phyloP scores from a whole-genome alignment of 2,797 vertebrate genomes.

The Percopsis omiscomaycus region DNA sequence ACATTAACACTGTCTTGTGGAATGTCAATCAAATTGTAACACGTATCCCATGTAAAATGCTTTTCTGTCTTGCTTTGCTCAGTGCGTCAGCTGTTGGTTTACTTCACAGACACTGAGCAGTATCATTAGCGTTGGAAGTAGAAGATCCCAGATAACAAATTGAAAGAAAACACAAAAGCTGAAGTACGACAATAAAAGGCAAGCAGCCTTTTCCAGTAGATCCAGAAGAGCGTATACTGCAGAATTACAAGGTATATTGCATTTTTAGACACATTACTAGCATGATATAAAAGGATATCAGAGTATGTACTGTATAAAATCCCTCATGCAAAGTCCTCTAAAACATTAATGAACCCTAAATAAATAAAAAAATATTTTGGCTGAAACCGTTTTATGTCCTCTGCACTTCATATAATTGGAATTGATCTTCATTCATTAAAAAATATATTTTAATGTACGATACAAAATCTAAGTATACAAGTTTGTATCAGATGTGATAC shows the following conservation, averaged over 20 bases:
- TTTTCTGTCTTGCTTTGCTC: background rate
- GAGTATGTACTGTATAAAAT: conserved; percentile 58
- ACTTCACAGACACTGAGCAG: background rate
- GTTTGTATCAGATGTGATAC: conserved; percentile 1
- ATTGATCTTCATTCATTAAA: conserved; percentile 46
- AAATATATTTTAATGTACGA: conserved; percentile 27
- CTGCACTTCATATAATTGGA: conserved; percentile 28
- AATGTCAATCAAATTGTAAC: conserved; percentile 11
- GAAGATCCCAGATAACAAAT: conserved; percentile 1
- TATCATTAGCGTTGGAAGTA: conserved; percentile 10
- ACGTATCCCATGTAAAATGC: background rate
- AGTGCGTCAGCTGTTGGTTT: background rate
- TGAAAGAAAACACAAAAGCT: no score
- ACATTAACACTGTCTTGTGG: conserved; percentile 40
- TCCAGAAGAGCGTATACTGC: conserved; percentile 15
- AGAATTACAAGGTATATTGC: conserved; percentile 10
- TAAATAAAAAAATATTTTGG: conserved; percentile 57
- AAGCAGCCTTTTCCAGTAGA: conserved; percentile 23
- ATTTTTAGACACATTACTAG: conserved; percentile 15
- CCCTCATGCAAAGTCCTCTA: conserved; percentile 64
- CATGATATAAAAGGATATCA: conserved; percentile 57
- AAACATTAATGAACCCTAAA: conserved; percentile 45
- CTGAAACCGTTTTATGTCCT: background rate
- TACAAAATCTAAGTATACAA: conserved; percentile 37
- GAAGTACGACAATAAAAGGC: conserved; percentile 7